Evolutionary conservation across 2,113 vertebrate species (phyloP).

Genomic region (Albula glossodonta): DNA sequence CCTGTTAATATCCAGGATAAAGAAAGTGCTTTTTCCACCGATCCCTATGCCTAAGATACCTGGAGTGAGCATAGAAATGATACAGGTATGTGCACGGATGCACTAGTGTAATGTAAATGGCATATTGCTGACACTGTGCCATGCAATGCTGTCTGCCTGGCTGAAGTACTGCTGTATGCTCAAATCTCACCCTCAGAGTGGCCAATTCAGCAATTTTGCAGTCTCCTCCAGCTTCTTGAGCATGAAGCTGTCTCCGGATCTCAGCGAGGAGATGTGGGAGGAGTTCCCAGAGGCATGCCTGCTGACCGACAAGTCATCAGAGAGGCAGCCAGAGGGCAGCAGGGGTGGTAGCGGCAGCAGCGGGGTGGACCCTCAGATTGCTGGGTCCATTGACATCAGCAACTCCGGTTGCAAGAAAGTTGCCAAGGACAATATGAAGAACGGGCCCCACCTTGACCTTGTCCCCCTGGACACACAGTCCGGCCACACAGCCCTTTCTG

Average conservation of each 20-base stretch:
- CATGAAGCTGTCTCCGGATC: background rate
- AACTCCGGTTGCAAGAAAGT: constrained; percentile 7
- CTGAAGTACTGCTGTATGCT: background rate
- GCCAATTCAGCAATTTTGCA: background rate
- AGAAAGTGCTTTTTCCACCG: background rate
- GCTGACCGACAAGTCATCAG: background rate
- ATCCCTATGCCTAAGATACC: constrained; percentile 17
- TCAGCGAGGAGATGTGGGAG: constrained; percentile 3
- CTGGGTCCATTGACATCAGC: background rate
- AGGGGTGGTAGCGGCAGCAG: background rate
- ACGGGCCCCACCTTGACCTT: background rate
- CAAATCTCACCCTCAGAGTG: background rate
- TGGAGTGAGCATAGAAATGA: constrained; percentile 8
- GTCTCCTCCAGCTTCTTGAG: background rate
- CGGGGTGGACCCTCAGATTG: background rate
- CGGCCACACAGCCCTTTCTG: background rate
- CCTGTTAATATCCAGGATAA: constrained; percentile 2
- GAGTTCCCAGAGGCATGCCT: background rate
- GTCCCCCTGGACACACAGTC: background rate
- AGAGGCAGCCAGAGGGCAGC: background rate
- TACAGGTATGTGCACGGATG: background rate
- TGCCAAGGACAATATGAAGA: background rate
- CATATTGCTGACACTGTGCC: background rate
- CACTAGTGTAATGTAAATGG: background rate
- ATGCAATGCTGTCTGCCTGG: background rate